These are phyloP conservation scores for Hybognathus amarus DNA, from an alignment of 2,797 vertebrate genomes.

Conservation along the genomic window DNA sequence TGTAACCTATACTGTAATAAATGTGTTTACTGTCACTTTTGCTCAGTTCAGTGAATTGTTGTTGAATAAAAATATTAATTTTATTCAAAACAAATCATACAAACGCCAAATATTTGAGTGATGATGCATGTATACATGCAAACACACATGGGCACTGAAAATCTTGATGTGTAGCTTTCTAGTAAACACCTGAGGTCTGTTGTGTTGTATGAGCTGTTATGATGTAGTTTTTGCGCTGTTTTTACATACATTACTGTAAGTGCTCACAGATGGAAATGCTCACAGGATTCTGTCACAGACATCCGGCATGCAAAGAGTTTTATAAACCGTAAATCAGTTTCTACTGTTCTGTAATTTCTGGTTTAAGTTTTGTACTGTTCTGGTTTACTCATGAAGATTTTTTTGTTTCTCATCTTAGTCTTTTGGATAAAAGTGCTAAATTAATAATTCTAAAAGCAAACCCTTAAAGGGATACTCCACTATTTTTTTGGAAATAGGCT, in stretches of 20 bases:
- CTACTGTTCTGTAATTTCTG: background rate
- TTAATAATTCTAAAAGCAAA: background rate
- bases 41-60: background rate
- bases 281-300: background rate
- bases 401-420: background rate
- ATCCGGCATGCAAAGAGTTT: conserved; percentile 26
- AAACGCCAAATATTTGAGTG: conserved; percentile 34
- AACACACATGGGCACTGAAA: conserved; percentile 48
- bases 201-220: conserved; percentile 74
- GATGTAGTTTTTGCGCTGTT: conserved; percentile 70
- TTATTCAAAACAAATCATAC: background rate
- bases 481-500: too few relatives aligned
- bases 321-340: background rate
- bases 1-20: background rate
- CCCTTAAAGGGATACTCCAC: background rate
- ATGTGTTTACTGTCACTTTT: background rate
- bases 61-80: background rate
- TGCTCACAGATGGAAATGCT: conserved; percentile 37
- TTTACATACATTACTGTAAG: conserved; percentile 64
- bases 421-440: background rate
- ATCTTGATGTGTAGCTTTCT: conserved; percentile 61
- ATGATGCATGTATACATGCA: background rate
- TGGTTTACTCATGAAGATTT: background rate
- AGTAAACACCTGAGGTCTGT: conserved; percentile 73
- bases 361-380: background rate